Evolutionary conservation across 64 coral and sea anemone genomes (phyloP).

Genomic region (Porites australiensis): DNA sequence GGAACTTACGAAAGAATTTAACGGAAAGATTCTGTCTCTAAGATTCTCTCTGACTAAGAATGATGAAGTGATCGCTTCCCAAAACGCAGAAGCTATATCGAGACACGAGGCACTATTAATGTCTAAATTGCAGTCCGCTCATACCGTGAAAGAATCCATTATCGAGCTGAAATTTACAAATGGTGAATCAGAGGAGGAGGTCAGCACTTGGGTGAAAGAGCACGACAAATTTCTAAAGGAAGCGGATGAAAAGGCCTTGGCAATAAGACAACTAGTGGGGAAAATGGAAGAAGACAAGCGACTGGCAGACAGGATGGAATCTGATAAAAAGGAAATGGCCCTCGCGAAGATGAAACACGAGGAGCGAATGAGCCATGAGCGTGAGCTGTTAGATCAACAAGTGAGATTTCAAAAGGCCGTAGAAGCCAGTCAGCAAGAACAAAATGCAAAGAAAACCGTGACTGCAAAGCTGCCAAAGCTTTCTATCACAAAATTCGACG

Average conservation of each 20-base stretch:
- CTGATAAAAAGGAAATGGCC: no score
- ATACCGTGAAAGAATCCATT: neutral
- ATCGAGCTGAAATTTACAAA: neutral
- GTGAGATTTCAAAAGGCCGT: neutral
- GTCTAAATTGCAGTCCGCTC: neutral
- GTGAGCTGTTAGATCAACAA: neutral
- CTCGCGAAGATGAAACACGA: neutral
- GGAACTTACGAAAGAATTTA: conserved; percentile 3
- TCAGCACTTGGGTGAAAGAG: neutral
- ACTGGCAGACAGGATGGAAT: neutral
- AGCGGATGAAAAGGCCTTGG: neutral
- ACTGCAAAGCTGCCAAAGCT: neutral
- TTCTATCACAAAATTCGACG: neutral
- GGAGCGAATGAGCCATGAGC: neutral
- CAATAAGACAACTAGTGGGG: neutral
- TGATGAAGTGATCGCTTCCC: neutral
- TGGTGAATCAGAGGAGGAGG: neutral
- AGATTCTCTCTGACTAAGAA: neutral
- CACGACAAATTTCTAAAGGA: neutral
- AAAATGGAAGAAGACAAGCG: neutral
- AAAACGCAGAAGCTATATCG: neutral
- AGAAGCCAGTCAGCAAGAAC: neutral
- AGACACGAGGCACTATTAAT: neutral
- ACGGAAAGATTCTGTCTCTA: neutral
- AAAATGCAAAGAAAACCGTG: neutral